These are phyloP conservation scores for Erythrolamprus reginae DNA, from an alignment of 2,113 vertebrate species.

Conservation along the genomic window DNA sequence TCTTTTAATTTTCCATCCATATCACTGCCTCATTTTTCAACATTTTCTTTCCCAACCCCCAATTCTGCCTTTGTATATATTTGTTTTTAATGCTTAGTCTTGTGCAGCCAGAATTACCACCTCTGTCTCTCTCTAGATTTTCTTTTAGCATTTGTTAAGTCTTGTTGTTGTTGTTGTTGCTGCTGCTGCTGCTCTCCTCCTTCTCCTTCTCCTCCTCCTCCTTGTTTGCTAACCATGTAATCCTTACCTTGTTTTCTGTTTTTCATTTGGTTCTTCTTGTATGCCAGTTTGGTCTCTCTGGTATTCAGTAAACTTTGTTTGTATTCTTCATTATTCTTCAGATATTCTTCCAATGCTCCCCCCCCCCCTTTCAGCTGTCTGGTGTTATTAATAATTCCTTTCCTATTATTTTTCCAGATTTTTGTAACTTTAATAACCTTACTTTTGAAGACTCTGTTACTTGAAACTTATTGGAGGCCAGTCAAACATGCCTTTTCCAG, in stretches of 20 bases:
- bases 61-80: neutral
- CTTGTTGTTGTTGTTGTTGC: too few species aligned
- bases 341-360: neutral
- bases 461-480: constrained; percentile 8
- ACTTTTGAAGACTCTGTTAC: neutral
- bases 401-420: neutral
- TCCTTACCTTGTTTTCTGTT: neutral
- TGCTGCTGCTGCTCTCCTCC: too few species aligned
- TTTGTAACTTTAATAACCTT: neutral
- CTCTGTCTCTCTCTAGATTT: neutral
- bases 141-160: neutral
- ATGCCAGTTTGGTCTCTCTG: neutral
- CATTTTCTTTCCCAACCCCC: neutral
- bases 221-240: neutral
- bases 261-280: neutral
- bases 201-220: too few species aligned
- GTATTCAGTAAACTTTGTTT: neutral
- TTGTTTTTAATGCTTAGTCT: neutral
- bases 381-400: neutral
- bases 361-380: neutral
- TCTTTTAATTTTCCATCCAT: neutral
- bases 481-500: neutral
- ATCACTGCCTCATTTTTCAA: neutral
- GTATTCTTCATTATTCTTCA: neutral
- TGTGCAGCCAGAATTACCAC: neutral